phyloP scores from a whole-genome alignment of 2,797 vertebrate species.

The Myotis daubentonii region DNA sequence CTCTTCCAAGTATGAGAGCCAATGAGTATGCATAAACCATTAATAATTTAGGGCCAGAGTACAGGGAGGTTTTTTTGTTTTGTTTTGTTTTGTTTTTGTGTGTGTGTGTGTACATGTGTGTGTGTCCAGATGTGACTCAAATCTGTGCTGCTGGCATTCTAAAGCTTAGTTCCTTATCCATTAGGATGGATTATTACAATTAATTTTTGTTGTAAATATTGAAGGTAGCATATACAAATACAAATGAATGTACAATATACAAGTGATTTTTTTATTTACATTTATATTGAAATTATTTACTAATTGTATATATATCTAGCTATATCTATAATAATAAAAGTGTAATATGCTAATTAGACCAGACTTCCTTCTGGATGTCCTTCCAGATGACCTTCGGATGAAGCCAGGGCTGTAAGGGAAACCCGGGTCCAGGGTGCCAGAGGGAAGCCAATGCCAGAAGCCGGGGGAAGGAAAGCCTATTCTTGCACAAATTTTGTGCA shows the following conservation, averaged over 20 bases:
- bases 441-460: too few species aligned
- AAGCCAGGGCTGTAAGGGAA: too few species aligned
- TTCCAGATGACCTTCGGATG: too few species aligned
- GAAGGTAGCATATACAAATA: not conserved
- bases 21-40: constrained; percentile 50
- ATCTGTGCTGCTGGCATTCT: not conserved
- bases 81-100: too few species aligned
- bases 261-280: not conserved
- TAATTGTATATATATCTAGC: not conserved
- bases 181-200: not conserved
- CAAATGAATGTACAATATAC: not conserved
- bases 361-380: too few species aligned
- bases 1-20: constrained; percentile 20
- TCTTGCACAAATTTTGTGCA: too few species aligned
- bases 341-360: too few species aligned
- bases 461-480: too few species aligned
- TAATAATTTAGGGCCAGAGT: constrained; percentile 52
- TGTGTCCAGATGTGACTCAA: not conserved
- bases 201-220: not conserved
- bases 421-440: too few species aligned
- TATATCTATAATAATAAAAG: too few species aligned
- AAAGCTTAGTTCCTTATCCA: not conserved
- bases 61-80: not conserved
- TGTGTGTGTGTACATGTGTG: too few species aligned
- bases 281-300: not conserved